These are phyloP conservation scores for Protobothrops flavoviridis DNA, from an alignment of 2,113 vertebrate genomes.

Conservation along the genomic window DNA sequence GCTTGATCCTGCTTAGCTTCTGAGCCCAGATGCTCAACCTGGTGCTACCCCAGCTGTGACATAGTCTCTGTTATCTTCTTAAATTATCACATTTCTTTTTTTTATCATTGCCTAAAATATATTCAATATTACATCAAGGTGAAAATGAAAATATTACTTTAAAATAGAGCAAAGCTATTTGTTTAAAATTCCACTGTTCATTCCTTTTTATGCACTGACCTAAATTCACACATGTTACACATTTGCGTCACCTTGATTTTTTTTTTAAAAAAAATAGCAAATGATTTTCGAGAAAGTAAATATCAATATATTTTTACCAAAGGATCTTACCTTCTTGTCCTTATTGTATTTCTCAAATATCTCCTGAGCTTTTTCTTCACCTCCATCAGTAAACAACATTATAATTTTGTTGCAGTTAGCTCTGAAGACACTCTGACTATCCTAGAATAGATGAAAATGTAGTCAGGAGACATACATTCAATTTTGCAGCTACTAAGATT, in stretches of 20 bases:
- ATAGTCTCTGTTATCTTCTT: neutral
- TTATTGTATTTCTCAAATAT: slow-evolving; percentile 91
- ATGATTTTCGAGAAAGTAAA: neutral
- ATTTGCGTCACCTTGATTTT: neutral
- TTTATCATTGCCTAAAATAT: neutral
- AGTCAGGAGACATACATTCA: neutral
- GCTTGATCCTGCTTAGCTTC: neutral
- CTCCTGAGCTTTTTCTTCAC: slow-evolving; percentile 92
- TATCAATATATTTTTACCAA: neutral
- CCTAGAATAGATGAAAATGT: slow-evolving; percentile 67
- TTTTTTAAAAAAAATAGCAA: neutral
- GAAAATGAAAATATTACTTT: neutral
- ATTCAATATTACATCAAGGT: neutral
- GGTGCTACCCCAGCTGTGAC: neutral
- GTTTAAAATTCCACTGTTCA: neutral
- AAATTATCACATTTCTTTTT: neutral
- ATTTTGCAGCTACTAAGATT: neutral
- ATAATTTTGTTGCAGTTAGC: slow-evolving; percentile 99
- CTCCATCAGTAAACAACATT: slow-evolving; percentile 98
- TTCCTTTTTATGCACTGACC: neutral
- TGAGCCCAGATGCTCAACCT: neutral
- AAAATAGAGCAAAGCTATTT: neutral
- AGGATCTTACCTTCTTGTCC: slow-evolving; percentile 84
- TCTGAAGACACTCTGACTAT: slow-evolving; percentile 87
- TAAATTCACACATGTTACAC: neutral